Evolutionary conservation across 2,113 vertebrate genomes (phyloP).

Genomic region (Tricholaema leucomelas): DNA sequence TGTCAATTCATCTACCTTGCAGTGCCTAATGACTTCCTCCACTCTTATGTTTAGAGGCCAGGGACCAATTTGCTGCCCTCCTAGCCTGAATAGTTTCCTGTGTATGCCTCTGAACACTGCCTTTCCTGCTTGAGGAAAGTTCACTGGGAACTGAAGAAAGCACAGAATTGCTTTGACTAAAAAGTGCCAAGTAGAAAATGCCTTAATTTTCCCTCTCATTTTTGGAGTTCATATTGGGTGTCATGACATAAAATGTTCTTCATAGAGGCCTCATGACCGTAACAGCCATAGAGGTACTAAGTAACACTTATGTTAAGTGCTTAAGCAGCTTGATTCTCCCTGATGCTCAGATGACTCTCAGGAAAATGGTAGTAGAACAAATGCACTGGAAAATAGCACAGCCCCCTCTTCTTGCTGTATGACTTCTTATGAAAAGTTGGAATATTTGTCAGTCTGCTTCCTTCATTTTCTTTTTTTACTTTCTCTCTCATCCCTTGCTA

Average conservation of each 20-base stretch:
- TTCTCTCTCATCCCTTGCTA: not conserved
- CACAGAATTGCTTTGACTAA: not conserved
- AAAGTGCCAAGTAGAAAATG: not conserved
- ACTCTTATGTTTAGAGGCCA: not conserved
- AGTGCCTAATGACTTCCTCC: constrained; percentile 41
- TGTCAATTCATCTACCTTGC: not conserved
- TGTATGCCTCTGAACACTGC: not conserved
- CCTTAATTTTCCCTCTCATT: not conserved
- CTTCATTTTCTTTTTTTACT: not conserved
- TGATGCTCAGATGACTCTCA: not conserved
- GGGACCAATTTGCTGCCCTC: not conserved
- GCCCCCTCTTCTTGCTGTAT: not conserved
- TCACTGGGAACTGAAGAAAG: not conserved
- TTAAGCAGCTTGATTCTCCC: constrained; percentile 34
- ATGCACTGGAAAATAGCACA: not conserved
- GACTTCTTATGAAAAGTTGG: not conserved
- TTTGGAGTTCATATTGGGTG: not conserved
- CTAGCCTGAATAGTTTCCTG: not conserved
- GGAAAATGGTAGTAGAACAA: constrained; percentile 5
- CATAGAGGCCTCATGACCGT: not conserved
- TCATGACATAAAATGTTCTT: not conserved
- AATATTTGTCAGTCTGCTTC: not conserved
- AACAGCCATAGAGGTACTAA: not conserved
- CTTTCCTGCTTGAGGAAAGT: not conserved
- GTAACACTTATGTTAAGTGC: constrained; percentile 16